These are phyloP conservation scores for Morelia viridis DNA, from an alignment of 2,797 vertebrate genomes.

Conservation along the genomic window DNA sequence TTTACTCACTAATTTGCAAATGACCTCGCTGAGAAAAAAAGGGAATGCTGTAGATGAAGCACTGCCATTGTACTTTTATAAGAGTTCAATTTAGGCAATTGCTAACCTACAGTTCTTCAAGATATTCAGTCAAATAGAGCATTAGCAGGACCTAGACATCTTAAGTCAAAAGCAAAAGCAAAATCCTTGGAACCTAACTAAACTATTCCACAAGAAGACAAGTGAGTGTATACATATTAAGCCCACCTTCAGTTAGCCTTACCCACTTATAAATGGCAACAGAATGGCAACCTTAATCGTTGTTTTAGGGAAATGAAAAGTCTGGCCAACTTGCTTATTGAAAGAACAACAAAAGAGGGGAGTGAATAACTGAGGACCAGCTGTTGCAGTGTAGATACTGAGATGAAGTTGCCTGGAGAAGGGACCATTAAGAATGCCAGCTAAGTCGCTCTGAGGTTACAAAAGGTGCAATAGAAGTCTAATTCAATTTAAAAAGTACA, in stretches of 20 bases:
- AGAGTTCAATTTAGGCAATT: background rate
- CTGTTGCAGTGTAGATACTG: background rate
- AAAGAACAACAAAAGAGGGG: background rate
- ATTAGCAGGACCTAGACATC: background rate
- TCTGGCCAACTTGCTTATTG: background rate
- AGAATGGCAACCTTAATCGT: background rate
- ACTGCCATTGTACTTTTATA: conserved; percentile 17
- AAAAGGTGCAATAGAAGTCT: background rate
- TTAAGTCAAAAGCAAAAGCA: background rate
- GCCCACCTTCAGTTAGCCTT: background rate
- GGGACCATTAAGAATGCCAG: background rate
- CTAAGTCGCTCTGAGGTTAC: background rate
- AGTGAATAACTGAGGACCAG: background rate
- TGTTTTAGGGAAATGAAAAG: background rate
- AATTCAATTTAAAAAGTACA: background rate
- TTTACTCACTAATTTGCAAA: conserved; percentile 52
- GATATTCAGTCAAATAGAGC: background rate
- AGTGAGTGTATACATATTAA: background rate
- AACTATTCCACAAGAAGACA: background rate
- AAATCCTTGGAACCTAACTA: background rate
- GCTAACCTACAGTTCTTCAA: background rate
- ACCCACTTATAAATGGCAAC: background rate
- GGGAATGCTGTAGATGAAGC: conserved; percentile 6
- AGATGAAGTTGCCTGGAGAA: background rate
- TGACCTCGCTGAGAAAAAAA: conserved; percentile 50